phyloP scores from a whole-genome alignment of 1,140 invertebrate species.

The Tetranychus cinnabarinus region DNA sequence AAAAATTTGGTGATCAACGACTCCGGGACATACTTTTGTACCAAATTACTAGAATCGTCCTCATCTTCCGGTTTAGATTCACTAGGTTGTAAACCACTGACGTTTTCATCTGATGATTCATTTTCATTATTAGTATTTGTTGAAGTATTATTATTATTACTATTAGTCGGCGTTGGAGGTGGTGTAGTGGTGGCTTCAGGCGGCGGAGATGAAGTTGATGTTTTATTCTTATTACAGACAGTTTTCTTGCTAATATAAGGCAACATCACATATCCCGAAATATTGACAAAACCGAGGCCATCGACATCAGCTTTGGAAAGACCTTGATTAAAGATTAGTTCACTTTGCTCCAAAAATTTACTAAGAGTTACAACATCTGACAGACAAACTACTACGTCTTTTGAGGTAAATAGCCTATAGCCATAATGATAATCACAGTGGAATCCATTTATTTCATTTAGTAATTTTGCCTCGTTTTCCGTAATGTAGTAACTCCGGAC shows the following conservation, averaged over 20 bases:
- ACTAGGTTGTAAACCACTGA: no score
- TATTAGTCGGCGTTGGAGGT: no score
- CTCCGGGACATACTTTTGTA: neutral
- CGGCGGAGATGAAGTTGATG: no score
- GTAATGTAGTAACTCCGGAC: slow-evolving; percentile 82
- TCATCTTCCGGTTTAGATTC: no score
- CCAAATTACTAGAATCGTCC: no score
- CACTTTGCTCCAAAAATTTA: slow-evolving; percentile 59
- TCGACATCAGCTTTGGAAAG: slow-evolving; percentile 17
- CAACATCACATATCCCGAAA: slow-evolving; percentile 74
- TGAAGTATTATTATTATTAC: no score
- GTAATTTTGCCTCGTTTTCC: slow-evolving; percentile 56
- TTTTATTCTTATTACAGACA: no score
- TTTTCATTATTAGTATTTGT: no score
- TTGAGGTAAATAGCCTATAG: slow-evolving; percentile 57
- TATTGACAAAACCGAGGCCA: slow-evolving; percentile 73
- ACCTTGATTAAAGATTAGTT: slow-evolving; percentile 43
- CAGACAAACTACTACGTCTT: slow-evolving; percentile 65
- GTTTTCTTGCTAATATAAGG: slow-evolving; percentile 43
- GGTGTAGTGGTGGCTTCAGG: no score
- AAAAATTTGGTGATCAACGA: neutral
- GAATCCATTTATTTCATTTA: slow-evolving; percentile 76
- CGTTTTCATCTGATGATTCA: no score
- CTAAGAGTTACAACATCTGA: slow-evolving; percentile 71
- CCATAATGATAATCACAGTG: slow-evolving; percentile 74